Evolutionary conservation across 2,113 vertebrate species (phyloP), one percentile per base, ranked within the genome.

Genomic region (Pseudorectes ferrugineus): DNA sequence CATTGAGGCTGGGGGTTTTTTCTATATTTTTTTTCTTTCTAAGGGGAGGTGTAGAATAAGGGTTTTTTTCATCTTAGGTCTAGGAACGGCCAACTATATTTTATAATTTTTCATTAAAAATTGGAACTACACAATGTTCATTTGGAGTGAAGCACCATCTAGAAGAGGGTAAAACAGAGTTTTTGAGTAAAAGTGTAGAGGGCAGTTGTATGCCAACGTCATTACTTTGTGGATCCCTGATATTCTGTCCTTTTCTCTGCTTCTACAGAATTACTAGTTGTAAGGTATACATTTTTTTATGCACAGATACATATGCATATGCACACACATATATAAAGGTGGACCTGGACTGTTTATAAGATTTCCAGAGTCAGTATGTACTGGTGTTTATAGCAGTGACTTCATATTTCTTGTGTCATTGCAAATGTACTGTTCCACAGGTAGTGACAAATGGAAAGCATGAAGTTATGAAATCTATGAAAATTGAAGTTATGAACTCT

Each of bases 41-140:
- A 25, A 36, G 29, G 40, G 4, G 17, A 28, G 6, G 4, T 23
- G 10, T 19, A 36, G n/a, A 49, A 31, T 62, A 23, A 31, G 5
- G 0, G 0, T 5, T 35, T 71, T 73, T 65, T 85, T 45, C 3
- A 2, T 45, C 7, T 62, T 74, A 57, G 14, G 13, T 55, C 6
- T 48, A 36, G 25, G 28, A 92, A 85, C 10, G 5, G 18, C 25
- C 38, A 85, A 58, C 10, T 71, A 20, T 43, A 35, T 46, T 87
- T 84, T 61, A 51, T 36, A 35, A 52, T 42, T 78, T 74, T 36
- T 40, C 26, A 48, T 63, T 80, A 51, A 84, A 85, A 73, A 40
- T 52, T 65, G 5, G 22, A 85, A 52, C 24, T 52, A 6, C 17
- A 23, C 26, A 52, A 62, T 6, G 3, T 80, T 26, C 24, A 58